Evolutionary conservation across 1,140 invertebrate species (phyloP).

Genomic region (Solenopsis invicta): DNA sequence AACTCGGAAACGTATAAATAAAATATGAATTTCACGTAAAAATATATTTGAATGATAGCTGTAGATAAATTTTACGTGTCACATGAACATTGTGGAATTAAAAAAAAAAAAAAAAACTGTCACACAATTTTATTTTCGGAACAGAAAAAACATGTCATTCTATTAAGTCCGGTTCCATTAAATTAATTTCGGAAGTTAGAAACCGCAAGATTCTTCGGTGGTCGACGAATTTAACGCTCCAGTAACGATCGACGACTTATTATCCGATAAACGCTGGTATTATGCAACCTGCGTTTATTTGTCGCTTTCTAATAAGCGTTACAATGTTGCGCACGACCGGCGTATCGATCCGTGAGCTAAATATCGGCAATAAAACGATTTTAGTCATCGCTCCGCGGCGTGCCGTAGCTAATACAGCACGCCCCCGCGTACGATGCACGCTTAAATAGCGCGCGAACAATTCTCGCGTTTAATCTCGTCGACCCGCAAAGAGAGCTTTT

Average conservation of each 20-base stretch:
- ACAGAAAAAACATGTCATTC: too few relatives aligned
- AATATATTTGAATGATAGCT: background rate
- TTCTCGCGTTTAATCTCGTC: conserved; percentile 63
- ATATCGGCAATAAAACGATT: conserved; percentile 48
- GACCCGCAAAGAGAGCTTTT: conserved; percentile 58
- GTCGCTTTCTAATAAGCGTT: conserved; percentile 33
- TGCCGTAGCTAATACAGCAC: background rate
- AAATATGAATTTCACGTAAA: background rate
- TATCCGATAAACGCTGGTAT: conserved; percentile 6
- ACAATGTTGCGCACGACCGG: conserved; percentile 5
- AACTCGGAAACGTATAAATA: too few relatives aligned
- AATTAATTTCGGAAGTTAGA: conserved; percentile 11
- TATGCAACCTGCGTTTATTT: conserved; percentile 34
- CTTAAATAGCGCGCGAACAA: conserved; percentile 57
- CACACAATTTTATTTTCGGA: background rate
- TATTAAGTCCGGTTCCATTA: background rate
- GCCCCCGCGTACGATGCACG: conserved; percentile 20
- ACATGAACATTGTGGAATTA: background rate
- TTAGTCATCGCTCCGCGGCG: background rate
- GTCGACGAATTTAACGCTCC: conserved; percentile 58
- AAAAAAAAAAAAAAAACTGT: too few relatives aligned
- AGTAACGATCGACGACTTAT: conserved; percentile 15
- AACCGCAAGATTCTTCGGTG: conserved; percentile 8
- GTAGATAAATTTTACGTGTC: background rate
- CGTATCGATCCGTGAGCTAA: conserved; percentile 24